Evolutionary conservation across 2,113 vertebrate species (phyloP).

Genomic region (Phocoena phocoena): DNA sequence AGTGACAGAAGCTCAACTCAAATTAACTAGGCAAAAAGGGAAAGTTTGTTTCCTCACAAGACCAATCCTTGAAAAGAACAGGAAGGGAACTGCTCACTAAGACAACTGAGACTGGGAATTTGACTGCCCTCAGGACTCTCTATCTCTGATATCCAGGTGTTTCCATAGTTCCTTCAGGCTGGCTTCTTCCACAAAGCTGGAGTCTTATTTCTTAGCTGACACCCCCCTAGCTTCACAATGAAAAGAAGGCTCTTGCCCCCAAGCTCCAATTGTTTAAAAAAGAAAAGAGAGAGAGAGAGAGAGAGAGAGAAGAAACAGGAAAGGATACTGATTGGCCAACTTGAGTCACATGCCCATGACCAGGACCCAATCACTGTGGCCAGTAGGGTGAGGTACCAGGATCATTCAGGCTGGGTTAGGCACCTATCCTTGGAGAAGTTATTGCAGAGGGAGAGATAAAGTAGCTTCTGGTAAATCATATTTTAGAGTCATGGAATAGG

Average conservation of each 20-base stretch:
- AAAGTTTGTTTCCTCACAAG: neutral
- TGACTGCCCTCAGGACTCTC: neutral
- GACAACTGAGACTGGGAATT: neutral
- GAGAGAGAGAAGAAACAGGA: neutral
- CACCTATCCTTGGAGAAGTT: neutral
- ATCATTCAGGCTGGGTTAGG: neutral
- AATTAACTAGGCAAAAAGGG: neutral
- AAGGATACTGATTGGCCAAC: neutral
- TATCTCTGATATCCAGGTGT: neutral
- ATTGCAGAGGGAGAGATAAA: neutral
- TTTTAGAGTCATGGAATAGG: neutral
- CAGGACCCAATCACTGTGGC: neutral
- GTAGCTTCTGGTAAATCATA: neutral
- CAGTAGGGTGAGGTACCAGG: neutral
- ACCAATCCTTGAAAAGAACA: neutral
- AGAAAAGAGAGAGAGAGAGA: neutral
- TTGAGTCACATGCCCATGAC: neutral
- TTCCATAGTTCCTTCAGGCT: neutral
- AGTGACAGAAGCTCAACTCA: neutral
- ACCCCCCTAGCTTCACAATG: neutral
- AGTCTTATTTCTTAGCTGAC: neutral
- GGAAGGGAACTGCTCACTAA: neutral
- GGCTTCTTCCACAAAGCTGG: neutral
- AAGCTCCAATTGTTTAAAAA: neutral
- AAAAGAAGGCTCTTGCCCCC: neutral